Evolutionary conservation across 1,140 invertebrate species (phyloP), one percentile per base, ranked within the genome.

Genomic region (Limonius californicus): DNA sequence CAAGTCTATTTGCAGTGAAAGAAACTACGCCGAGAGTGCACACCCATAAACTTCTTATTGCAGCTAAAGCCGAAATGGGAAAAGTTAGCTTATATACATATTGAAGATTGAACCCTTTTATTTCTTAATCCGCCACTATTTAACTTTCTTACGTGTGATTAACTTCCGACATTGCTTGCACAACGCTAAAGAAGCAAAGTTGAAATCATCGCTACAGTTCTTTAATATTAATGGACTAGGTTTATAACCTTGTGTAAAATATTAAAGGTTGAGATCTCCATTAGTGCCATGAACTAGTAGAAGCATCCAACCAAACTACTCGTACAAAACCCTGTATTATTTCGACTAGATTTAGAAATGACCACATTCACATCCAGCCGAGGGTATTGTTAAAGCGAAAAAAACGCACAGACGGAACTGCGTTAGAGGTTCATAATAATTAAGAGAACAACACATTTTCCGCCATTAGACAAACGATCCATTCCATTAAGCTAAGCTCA

Each of bases 1-100:
- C 9, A 50, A 50, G 45, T 50, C 45, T 50, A 50, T 50, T 50
- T 50, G 45, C 45, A 50, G 16, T 50, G 45, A 50, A 50, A 50
- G 45, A 50, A 50, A 50, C 45, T 50, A 19, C 45, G 45, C 16
- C 16, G 45, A 21, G 45, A 50, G 20, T 50, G 16, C 20, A 21
- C 45, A 50, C 45, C 45, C 14, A 50, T 50, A 50, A 50, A 50
- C 45, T 50, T 50, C 45, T 50, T 50, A 50, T 50, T 50, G 20
- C 45, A 18, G 45, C 16, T 50, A 19, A 19, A 50, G 16, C 16
- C 16, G 45, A 50, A 21, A 50, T 50, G 45, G 45, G 45, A 50
- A 50, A 50, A 50, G 45, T 50, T 50, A 50, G 45, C 14, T 50
- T 19, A 50, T 50, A 39, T 39, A 39, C 8, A 39, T 39, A 39